A percentile compares a stretch with the other conserved stretches of the same genome.
Conservation (phyloP, 2,888 invertebrate species). For the Ceramica pisi region DNA sequence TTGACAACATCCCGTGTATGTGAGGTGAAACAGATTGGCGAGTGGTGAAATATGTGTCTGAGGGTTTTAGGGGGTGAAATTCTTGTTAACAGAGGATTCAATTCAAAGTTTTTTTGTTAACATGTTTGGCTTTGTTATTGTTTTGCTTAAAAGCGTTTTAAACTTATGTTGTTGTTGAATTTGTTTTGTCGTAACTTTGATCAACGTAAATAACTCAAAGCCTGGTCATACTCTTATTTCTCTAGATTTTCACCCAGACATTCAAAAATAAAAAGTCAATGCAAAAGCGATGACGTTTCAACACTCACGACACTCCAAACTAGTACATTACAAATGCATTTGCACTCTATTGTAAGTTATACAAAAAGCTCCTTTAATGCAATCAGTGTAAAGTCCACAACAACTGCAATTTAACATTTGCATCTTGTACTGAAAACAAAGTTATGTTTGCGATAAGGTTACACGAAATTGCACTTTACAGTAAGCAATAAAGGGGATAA, state of each 20-base stretch:
- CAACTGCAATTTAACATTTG: conserved; percentile 29
- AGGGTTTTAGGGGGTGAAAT: conserved; percentile 24
- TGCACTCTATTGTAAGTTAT: conserved; percentile 44
- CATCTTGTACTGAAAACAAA: conserved; percentile 25
- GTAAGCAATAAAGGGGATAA: neutral
- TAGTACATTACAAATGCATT: conserved; percentile 66
- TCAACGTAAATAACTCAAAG: too few relatives aligned
- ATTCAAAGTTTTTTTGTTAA: conserved; percentile 25
- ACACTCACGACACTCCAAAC: conserved; percentile 49
- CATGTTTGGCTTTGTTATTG: conserved; percentile 13
- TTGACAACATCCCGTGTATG: conserved; percentile 56
- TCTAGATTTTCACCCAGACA: neutral
- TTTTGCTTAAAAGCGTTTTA: neutral
- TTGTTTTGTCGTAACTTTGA: neutral
- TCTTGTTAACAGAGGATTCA: conserved; percentile 38
- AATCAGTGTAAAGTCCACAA: conserved; percentile 16
- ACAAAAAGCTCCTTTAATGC: conserved; percentile 36
- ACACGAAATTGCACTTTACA: conserved; percentile 51
- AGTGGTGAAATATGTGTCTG: conserved; percentile 24
- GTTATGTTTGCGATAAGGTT: conserved; percentile 25
- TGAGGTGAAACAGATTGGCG: conserved; percentile 38
- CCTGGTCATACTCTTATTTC: too few relatives aligned
- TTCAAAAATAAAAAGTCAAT: conserved; percentile 24
- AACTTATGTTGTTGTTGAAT: conserved; percentile 29
- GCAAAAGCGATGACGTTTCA: conserved; percentile 41